Conservation (phyloP, 1,140 invertebrate species). For the Drosophila mayri region DNA sequence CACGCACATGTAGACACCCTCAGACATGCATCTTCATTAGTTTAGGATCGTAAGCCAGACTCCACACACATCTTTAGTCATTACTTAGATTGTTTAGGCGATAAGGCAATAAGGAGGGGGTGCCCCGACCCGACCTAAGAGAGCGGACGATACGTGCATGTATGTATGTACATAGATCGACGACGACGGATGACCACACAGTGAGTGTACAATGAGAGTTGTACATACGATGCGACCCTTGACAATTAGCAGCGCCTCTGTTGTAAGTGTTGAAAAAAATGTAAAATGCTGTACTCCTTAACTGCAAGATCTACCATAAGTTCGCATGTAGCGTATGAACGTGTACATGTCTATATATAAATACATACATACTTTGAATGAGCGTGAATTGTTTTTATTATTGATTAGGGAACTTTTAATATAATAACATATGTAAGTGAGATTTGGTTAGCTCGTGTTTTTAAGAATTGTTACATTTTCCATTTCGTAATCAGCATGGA, state of each 20-base stretch:
- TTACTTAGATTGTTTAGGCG: slow-evolving; percentile 66
- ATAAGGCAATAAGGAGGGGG: slow-evolving; percentile 36
- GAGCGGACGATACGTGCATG: slow-evolving; percentile 45
- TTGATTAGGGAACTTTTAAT: too few relatives aligned
- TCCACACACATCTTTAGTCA: slow-evolving; percentile 54
- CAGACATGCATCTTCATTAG: slow-evolving; percentile 54
- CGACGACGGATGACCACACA: slow-evolving; percentile 44
- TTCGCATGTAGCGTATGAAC: slow-evolving; percentile 13
- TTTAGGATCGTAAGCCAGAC: slow-evolving; percentile 50
- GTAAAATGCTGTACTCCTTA: slow-evolving; percentile 80
- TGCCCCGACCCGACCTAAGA: slow-evolving; percentile 7
- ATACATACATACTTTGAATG: slow-evolving; percentile 60
- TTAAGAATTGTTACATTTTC: neutral
- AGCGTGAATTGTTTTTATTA: neutral
- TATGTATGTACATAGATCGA: slow-evolving; percentile 65
- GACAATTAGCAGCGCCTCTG: slow-evolving; percentile 64
- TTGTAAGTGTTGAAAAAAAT: slow-evolving; percentile 64
- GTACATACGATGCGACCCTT: slow-evolving; percentile 67
- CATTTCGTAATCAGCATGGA: too few relatives aligned
- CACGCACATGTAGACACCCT: slow-evolving; percentile 19
- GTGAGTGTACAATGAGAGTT: slow-evolving; percentile 47
- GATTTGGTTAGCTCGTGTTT: too few relatives aligned
- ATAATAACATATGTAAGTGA: too few relatives aligned
- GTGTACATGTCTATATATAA: slow-evolving; percentile 62
- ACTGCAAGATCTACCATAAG: slow-evolving; percentile 56